Base-by-base conservation (phyloP, 2,888 invertebrate genomes). In the Microctonus brassicae region DNA sequence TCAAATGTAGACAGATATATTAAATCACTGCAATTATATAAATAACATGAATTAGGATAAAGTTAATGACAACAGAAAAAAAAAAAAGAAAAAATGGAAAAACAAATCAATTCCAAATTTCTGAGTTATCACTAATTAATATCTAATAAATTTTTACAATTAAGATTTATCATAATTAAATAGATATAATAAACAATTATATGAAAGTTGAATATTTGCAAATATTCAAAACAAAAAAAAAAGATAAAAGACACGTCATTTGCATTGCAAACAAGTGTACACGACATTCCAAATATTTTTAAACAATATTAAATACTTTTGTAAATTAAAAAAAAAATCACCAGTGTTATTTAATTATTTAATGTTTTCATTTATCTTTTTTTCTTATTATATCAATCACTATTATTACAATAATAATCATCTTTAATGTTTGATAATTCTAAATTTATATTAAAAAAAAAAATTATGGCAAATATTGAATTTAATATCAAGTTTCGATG, bases 241-340 rank as follows among this genome's bases (percentile, higher is more conserved):
- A n/a, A 42, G 10, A 42, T 6, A 42, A 42, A 13, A 42, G 10
- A 13, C 4, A n/a, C 24, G 24, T 26, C 11, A 55, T 4, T 13
- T 22, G 26, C 24, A 11, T 13, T 13, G 24, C 2, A 55, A 24
- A 22, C 55, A 6, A 22, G n/a, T 22, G 26, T 3, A 11, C 2
- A 20, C 13, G n/a, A 9, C 1, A 24, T 24, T 55, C 26, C 26
- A 55, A 55, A 55, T 55, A 55, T 55, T 55, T 55, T 58, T 20
- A 47, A 22, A 58, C 17, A 20, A 55, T 69, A 66, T 73, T 69
- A 26, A 75, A 76, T 76, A 76, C 76, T 73, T 76, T 75, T 76
- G 70, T 76, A 75, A 70, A 72, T 69, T 70, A 29, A 67, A 39
- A 24, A 24, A 39, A 64, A n/a, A 39, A 76, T 70, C 60, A 68